phyloP scores from a whole-genome alignment of 2,888 invertebrate genomes.

The Dichetophora obliterata region DNA sequence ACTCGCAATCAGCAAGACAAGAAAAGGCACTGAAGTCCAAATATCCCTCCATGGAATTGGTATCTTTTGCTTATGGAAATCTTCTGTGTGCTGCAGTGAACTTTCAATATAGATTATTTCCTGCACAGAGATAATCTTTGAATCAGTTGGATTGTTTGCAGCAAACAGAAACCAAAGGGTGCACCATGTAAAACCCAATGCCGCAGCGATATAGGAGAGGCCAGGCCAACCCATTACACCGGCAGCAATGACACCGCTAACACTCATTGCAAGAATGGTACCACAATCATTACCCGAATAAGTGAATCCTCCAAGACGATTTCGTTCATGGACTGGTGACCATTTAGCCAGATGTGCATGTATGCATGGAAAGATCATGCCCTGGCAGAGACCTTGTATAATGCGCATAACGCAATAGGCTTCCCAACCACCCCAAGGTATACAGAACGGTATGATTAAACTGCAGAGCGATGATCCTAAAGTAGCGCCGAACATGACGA shows the following conservation, averaged over 20 bases:
- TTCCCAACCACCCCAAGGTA: conserved; percentile 75
- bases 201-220: conserved; percentile 76
- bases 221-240: conserved; percentile 76
- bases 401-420: conserved; percentile 75
- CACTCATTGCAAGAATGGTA: conserved; percentile 75
- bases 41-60: conserved; percentile 77
- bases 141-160: conserved; percentile 73
- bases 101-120: conserved; percentile 75
- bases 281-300: conserved; percentile 77
- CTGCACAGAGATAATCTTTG: conserved; percentile 71
- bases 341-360: conserved; percentile 78
- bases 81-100: conserved; percentile 61
- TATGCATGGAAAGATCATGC: conserved; percentile 76
- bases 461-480: conserved; percentile 77
- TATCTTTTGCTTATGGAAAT: conserved; percentile 51
- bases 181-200: conserved; percentile 72
- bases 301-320: conserved; percentile 72
- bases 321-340: conserved; percentile 76
- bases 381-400: conserved; percentile 78
- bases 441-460: conserved; percentile 77
- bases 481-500: conserved; percentile 74
- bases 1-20: conserved; percentile 73
- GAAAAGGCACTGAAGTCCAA: conserved; percentile 76
- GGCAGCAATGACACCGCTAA: conserved; percentile 76
- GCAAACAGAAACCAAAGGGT: conserved; percentile 73